phyloP scores from a whole-genome alignment of 92 coral and sea anemone species.

The Porites lobata region DNA sequence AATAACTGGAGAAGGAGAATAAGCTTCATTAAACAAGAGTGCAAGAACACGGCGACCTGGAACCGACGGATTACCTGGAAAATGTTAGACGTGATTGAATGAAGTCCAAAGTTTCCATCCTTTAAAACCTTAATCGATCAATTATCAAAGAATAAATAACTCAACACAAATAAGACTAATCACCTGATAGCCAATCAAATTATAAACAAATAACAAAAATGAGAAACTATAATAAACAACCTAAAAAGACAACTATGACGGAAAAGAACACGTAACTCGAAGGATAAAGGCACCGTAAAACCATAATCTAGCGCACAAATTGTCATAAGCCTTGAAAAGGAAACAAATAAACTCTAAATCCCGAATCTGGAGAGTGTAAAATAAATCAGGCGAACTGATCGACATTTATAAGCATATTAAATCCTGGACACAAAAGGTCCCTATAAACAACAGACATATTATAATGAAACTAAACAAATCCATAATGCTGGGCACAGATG shows the following conservation, averaged over 20 bases:
- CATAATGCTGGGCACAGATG: background rate
- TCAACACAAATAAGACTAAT: no score
- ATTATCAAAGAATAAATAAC: no score
- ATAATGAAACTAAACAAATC: background rate
- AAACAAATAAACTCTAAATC: no score
- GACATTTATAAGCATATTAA: background rate
- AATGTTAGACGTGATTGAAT: constrained; percentile 7
- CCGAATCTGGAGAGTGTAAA: no score
- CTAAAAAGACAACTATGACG: no score
- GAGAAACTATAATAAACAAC: no score
- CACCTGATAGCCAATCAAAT: background rate
- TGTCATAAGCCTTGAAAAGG: no score
- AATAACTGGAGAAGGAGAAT: constrained; percentile 49
- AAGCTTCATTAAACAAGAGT: constrained; percentile 36
- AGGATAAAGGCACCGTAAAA: background rate
- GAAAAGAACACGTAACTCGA: background rate
- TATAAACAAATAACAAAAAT: no score
- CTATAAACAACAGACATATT: background rate
- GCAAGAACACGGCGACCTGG: constrained; percentile 51
- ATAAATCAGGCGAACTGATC: background rate
- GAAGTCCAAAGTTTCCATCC: constrained; percentile 25
- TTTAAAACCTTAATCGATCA: constrained; percentile 12
- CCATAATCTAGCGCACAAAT: no score
- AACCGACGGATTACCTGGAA: constrained; percentile 64
- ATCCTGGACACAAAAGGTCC: background rate